Conservation (phyloP, 2,113 vertebrate species). For the Cercocebus atys region DNA sequence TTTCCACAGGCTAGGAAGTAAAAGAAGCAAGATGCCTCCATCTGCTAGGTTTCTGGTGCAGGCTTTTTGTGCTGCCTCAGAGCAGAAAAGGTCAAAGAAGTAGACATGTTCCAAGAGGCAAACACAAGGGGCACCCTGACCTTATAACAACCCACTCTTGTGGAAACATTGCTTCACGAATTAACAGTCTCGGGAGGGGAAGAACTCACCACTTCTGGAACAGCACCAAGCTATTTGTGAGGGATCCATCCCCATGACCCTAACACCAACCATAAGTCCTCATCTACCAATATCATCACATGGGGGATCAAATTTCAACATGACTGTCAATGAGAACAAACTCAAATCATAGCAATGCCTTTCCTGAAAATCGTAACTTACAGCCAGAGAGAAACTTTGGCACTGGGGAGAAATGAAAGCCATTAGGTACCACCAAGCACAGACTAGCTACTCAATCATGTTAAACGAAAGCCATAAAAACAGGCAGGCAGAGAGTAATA, state of each 20-base stretch:
- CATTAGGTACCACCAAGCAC: not conserved
- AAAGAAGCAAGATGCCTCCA: not conserved
- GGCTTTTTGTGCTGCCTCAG: not conserved
- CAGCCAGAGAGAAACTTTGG: not conserved
- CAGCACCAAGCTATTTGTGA: not conserved
- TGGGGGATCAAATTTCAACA: not conserved
- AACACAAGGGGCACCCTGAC: not conserved
- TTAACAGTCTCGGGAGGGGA: not conserved
- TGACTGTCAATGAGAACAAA: not conserved
- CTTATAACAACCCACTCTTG: not conserved
- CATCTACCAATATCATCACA: not conserved
- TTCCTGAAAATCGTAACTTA: not conserved
- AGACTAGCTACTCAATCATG: constrained; percentile 43
- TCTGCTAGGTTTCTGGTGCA: not conserved
- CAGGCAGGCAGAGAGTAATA: constrained; percentile 34
- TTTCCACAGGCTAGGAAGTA: not conserved
- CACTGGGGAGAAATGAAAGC: not conserved
- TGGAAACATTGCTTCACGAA: not conserved
- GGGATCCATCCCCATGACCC: not conserved
- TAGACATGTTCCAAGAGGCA: not conserved
- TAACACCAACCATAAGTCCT: not conserved
- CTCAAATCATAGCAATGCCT: not conserved
- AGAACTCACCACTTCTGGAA: not conserved
- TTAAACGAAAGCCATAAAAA: constrained; percentile 20
- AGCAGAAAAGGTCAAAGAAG: not conserved